These are phyloP conservation scores for Lota lota DNA, from an alignment of 2,113 vertebrate genomes.

Conservation along the genomic window DNA sequence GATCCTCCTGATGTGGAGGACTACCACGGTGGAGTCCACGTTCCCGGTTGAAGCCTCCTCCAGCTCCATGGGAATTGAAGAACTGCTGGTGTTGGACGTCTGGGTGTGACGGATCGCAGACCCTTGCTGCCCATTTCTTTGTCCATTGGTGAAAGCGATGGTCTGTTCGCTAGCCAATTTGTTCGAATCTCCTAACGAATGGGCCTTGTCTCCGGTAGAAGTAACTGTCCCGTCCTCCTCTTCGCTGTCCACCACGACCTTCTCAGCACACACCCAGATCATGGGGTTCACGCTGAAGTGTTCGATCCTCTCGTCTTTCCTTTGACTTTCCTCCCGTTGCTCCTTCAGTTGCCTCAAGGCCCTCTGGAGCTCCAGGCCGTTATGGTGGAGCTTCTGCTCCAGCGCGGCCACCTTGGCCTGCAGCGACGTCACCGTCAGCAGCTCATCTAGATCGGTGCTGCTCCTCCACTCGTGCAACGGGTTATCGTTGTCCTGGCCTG, in stretches of 20 bases:
- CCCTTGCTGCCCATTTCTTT: constrained; percentile 12
- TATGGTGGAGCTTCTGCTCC: constrained; percentile 78
- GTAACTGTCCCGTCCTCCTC: constrained; percentile 10
- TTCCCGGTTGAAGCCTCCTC: constrained; percentile 41
- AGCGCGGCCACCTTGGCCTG: constrained; percentile 79
- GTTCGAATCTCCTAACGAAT: background rate
- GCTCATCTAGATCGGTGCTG: constrained; percentile 64
- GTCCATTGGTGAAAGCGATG: constrained; percentile 10
- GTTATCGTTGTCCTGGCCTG: constrained; percentile 18
- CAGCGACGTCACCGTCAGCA: constrained; percentile 60
- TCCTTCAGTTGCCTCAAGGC: constrained; percentile 68
- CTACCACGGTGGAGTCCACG: constrained; percentile 42
- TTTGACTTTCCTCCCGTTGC: constrained; percentile 75
- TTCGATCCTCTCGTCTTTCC: constrained; percentile 75
- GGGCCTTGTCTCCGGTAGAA: constrained; percentile 14
- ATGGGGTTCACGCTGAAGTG: constrained; percentile 67
- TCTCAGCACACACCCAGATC: constrained; percentile 51
- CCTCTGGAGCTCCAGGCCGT: constrained; percentile 74
- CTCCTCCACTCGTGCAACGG: constrained; percentile 60
- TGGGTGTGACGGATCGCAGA: background rate
- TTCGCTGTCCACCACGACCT: constrained; percentile 36
- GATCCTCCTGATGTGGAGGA: constrained; percentile 83
- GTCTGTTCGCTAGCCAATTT: background rate
- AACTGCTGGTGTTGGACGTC: background rate
- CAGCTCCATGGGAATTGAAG: background rate